Base-by-base conservation (phyloP, 2,888 invertebrate genomes). In the Oxycera nigricornis region DNA sequence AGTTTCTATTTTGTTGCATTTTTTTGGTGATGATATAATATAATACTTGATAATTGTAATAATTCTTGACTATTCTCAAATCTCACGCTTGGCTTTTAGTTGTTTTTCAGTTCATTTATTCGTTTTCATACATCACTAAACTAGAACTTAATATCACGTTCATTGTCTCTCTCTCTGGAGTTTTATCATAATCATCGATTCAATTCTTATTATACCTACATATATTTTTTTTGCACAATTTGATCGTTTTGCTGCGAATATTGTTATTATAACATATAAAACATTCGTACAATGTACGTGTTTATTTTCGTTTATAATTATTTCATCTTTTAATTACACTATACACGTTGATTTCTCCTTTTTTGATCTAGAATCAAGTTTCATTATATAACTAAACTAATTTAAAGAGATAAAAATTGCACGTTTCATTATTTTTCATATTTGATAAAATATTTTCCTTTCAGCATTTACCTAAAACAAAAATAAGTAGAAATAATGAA, bases 391-490 rank as follows among this genome's bases (percentile, higher is more conserved):
- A 61, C 52, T 55, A 55, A 55, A 55, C 52, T 55, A 55, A 22
- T 24, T 61, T 61, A 17, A 61, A 61, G 61, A 61, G 28, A 61
- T 61, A 61, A 61, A n/a, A 61, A 61, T 61, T 61, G 61, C 61
- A 61, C 61, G 35, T 61, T 61, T 31, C 61, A 61, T 1, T 61
- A 61, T 31, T 57, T 31, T 17, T 61, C 30, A 26, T 26, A 31
- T 61, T 28, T 17, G 14, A 20, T 61, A 20, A 31, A n/a, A n/a
- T n/a, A n/a, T n/a, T n/a, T n/a, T n/a, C n/a, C n/a, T n/a, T n/a
- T n/a, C n/a, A n/a, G n/a, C n/a, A n/a, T n/a, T n/a, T n/a, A n/a
- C n/a, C n/a, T n/a, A n/a, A n/a, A n/a, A n/a, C n/a, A n/a, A n/a
- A n/a, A n/a, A n/a, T n/a, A n/a, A n/a, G n/a, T n/a, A n/a, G n/a